Evolutionary conservation across 2,113 vertebrate genomes (phyloP), one percentile per base, ranked within the genome.

Genomic region (Marmota monax): DNA sequence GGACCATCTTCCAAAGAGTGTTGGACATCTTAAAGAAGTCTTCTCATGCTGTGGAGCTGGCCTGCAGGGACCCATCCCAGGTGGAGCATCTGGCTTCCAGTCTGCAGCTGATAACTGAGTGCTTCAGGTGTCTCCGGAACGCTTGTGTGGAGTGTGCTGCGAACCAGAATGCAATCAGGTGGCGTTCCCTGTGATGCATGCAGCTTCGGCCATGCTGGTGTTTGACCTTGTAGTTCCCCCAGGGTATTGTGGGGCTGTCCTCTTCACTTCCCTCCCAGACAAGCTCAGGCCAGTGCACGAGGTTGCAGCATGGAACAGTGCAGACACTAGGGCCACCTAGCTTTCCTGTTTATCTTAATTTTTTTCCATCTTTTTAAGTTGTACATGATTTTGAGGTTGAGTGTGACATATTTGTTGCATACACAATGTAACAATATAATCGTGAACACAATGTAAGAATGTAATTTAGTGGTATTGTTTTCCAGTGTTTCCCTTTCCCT

Each of bases 121-220:
- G 99, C 97, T 99, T 99, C 98, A 98, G 99, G 73, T 99, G 99
- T n/a, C 99, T 99, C 63, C 99, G 99, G 92, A 99, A 99, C 61
- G 98, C 99, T 2, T 99, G 99, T 20, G 99, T 99, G 1, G 98
- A 99, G 94, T 99, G 99, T 96, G 67, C 97, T 61, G 98, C 95
- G 84, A 99, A 99, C 97, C 99, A 99, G 86, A 95, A 97, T 27
- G 29, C 98, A 53, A 98, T 99, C 98, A 99, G 99, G 99, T 99
- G 98, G 93, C 23, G 0, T 3, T 45, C 48, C 42, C 37, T 4
- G 4, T 23, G 6, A 29, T 45, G 4, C 1, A 0, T 39, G 84
- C 56, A 23, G 34, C 12, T 23, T 90, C 37, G n/a, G 25, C 42
- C 23, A 3, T 6, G 0, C 1, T 7, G 42, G 12, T 20, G 18